These are phyloP conservation scores for Condylura cristata DNA, from an alignment of 2,113 vertebrate species.

Conservation along the genomic window DNA sequence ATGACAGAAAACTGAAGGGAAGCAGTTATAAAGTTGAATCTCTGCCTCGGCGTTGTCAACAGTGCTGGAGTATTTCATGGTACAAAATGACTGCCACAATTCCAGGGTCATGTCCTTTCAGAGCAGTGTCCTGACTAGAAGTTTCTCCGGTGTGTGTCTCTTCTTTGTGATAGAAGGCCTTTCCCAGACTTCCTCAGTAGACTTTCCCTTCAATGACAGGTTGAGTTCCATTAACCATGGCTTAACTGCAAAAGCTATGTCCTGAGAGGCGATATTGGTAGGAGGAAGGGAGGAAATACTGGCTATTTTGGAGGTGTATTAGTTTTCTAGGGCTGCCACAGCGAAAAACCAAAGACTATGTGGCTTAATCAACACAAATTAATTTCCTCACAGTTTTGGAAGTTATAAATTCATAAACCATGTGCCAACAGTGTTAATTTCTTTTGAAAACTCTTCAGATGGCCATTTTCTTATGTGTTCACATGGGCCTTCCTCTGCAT, in stretches of 20 bases:
- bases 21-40: neutral
- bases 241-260: neutral
- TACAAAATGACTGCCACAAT: neutral
- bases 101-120: neutral
- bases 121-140: neutral
- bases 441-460: neutral
- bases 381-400: neutral
- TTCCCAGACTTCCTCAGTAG: neutral
- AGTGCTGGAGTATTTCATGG: neutral
- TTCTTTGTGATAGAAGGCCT: neutral
- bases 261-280: neutral
- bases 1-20: neutral
- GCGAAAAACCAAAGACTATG: no score
- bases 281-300: neutral
- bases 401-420: neutral
- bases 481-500: neutral
- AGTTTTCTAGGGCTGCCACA: neutral
- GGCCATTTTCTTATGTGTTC: neutral
- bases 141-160: neutral
- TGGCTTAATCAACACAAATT: neutral
- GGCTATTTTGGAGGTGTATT: neutral
- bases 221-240: accelerated
- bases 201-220: neutral
- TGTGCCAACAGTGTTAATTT: neutral
- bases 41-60: neutral